A percentile compares a stretch with the other conserved stretches of the same genome.
phyloP scores from a whole-genome alignment of 2,888 invertebrate species.

The Drosophila tanythrix region DNA sequence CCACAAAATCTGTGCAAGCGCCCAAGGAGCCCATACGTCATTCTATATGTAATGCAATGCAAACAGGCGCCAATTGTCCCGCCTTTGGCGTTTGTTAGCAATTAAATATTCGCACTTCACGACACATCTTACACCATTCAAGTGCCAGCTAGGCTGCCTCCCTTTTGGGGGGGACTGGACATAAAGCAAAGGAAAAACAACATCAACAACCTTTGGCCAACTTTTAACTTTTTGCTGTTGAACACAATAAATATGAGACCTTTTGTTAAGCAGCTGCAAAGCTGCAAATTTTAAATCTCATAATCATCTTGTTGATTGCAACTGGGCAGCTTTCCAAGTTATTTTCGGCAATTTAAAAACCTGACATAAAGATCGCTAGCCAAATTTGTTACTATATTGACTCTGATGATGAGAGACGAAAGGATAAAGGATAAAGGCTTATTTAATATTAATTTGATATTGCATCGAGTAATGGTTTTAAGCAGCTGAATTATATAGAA shows the following conservation, averaged over 20 bases:
- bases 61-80: constrained; percentile 65
- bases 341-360: neutral
- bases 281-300: neutral
- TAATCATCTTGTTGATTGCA: neutral
- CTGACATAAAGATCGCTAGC: neutral
- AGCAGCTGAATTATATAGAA: neutral
- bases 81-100: constrained; percentile 66
- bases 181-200: constrained; percentile 14
- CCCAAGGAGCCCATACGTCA: constrained; percentile 21
- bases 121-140: constrained; percentile 56
- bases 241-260: constrained; percentile 17
- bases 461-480: neutral
- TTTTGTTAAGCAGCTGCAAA: neutral
- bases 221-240: constrained; percentile 15
- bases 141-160: constrained; percentile 4
- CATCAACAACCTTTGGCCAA: constrained; percentile 37
- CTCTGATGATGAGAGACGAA: neutral
- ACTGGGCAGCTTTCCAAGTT: neutral
- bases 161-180: constrained; percentile 8
- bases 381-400: neutral
- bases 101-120: constrained; percentile 76
- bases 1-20: constrained; percentile 24
- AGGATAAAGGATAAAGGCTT: neutral
- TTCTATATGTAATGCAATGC: constrained; percentile 29
- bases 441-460: neutral